Conservation (phyloP, 2,797 vertebrate genomes). For the Synanceia verrucosa region DNA sequence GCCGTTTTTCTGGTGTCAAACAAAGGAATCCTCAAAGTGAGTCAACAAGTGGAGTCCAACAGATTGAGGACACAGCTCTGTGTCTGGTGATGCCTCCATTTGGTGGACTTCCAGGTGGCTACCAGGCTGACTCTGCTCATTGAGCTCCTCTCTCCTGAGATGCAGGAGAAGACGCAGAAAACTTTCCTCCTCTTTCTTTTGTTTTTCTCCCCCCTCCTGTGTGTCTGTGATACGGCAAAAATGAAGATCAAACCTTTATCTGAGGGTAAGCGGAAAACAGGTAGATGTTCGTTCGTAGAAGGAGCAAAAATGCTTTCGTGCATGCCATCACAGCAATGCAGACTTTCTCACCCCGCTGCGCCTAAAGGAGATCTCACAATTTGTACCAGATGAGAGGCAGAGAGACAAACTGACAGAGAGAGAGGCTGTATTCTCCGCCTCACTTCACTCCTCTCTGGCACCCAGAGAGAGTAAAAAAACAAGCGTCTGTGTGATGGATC, state of each 20-base stretch:
- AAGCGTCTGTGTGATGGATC: constrained; percentile 73
- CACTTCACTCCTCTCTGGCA: constrained; percentile 60
- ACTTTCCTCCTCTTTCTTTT: constrained; percentile 43
- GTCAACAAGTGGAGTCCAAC: constrained; percentile 33
- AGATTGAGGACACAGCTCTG: constrained; percentile 44
- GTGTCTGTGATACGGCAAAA: constrained; percentile 33
- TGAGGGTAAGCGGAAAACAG: constrained; percentile 27
- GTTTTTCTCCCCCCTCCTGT: constrained; percentile 15
- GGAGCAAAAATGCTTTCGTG: constrained; percentile 49
- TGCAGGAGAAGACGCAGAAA: constrained; percentile 39
- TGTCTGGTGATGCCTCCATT: constrained; percentile 39
- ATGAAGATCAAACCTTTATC: constrained; percentile 61
- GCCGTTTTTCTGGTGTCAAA: constrained; percentile 7
- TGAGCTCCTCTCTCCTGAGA: constrained; percentile 56
- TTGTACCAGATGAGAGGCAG: constrained; percentile 71
- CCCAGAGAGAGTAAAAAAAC: constrained; percentile 76
- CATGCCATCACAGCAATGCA: constrained; percentile 50
- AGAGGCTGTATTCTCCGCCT: constrained; percentile 60
- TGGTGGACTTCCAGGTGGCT: constrained; percentile 55
- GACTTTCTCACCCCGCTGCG: constrained; percentile 58
- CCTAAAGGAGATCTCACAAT: constrained; percentile 72
- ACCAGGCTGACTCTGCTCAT: constrained; percentile 35
- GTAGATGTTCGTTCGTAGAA: constrained; percentile 42
- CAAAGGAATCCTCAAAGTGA: constrained; percentile 35
- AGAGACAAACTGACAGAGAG: constrained; percentile 48